phyloP scores from a whole-genome alignment of 2,888 invertebrate species.

The Dasypolia templi region DNA sequence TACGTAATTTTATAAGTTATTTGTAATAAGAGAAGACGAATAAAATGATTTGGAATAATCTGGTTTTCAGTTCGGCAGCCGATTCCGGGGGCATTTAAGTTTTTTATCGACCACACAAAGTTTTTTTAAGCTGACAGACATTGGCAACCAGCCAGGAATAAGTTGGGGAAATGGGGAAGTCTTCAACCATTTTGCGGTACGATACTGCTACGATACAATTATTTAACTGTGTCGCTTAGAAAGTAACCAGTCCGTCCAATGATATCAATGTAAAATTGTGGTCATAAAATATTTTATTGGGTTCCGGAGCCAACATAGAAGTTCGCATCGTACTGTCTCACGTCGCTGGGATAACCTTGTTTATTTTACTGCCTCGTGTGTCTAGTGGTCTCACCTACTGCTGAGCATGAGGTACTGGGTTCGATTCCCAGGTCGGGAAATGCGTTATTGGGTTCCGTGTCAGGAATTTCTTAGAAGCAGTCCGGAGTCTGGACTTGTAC shows the following conservation, averaged over 20 bases:
- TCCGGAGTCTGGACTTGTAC: background rate
- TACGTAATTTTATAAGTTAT: conserved; percentile 85
- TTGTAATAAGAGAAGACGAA: conserved; percentile 81
- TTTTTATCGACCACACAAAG: conserved; percentile 30
- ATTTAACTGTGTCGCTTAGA: background rate
- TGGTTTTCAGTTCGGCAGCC: conserved; percentile 27
- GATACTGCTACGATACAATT: conserved; percentile 14
- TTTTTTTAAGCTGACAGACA: background rate
- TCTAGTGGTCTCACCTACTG: background rate
- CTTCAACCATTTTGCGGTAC: conserved; percentile 4
- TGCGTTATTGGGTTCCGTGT: background rate
- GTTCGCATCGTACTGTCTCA: background rate
- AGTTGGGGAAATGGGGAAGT: conserved; percentile 4
- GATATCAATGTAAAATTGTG: no score
- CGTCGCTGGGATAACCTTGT: background rate
- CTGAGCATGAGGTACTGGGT: background rate
- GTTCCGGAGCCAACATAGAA: no score
- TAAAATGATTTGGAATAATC: conserved; percentile 83
- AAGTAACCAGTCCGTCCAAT: background rate
- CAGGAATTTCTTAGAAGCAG: background rate
- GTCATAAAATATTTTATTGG: background rate
- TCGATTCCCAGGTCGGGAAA: background rate
- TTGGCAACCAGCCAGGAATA: conserved; percentile 47
- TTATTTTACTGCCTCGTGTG: background rate
- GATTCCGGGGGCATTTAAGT: background rate